Base-by-base conservation (phyloP, 1,140 invertebrate genomes). In the Latrodectus geometricus region DNA sequence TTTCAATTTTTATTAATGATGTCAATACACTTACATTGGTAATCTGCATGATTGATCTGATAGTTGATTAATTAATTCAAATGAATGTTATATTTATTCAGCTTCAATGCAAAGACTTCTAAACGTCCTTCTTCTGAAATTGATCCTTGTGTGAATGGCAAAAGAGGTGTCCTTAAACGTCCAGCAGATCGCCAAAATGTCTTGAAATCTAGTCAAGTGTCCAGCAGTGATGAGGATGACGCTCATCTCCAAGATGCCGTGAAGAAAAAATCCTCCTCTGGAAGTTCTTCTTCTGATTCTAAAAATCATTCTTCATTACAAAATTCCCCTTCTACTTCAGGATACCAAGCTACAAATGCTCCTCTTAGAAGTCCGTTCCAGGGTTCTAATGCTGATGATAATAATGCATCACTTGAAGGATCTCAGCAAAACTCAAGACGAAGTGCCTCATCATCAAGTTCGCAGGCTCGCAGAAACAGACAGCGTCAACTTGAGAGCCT, bases 401-500 rank as follows among this genome's bases (percentile, higher is more conserved):
- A 88, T 91, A 54, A 61, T 50, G 14, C 23, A 11, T 5, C 82
- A 8, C n/a, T 50, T 5, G 77, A 50, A 49, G 83, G 49, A 1
- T 48, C 48, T 12, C 9, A 20, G 7, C 74, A 35, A 21, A 72
- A 23, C 65, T 90, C 91, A 89, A 91, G 87, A 86, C 92, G 74
- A 80, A 91, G 82, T 90, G 89, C 92, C 11, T 80, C 48, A 65
- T 35, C 49, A 8, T 8, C 56, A n/a, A 23, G 8, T 48, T 1
- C 4, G 17, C 14, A 50, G 89, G 87, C 91, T 12, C 92, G 90
- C 81, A 89, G 89, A 54, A 93, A 94, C 89, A 90, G 94, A 61
- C 92, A 93, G 87, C 92, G 93, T 79, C 93, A 94, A 88, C 90
- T 95, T 23, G 94, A 94, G 89, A 92, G 92, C 4, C 88, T 95